phyloP scores from a whole-genome alignment of 2,113 vertebrate genomes.

The Labeo catla region DNA sequence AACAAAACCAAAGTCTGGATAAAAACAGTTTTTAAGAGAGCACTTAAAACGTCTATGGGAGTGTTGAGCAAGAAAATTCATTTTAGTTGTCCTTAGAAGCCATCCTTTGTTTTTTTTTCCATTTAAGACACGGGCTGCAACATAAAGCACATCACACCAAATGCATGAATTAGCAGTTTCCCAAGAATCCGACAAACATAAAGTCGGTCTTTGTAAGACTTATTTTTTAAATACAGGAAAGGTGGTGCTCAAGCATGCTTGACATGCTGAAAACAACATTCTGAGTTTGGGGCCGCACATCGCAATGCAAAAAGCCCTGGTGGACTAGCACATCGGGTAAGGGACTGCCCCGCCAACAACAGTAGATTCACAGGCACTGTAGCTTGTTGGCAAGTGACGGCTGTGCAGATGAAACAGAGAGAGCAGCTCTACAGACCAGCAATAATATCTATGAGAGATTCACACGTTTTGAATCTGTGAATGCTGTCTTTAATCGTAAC shows the following conservation, averaged over 20 bases:
- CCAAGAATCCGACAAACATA: background rate
- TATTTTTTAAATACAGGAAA: background rate
- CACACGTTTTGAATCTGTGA: conserved; percentile 1
- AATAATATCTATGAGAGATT: background rate
- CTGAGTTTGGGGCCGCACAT: background rate
- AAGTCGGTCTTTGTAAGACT: conserved; percentile 8
- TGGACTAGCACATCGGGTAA: background rate
- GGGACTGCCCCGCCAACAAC: background rate
- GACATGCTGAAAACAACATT: background rate
- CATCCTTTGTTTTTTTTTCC: background rate
- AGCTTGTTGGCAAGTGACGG: background rate
- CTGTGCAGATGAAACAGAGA: conserved; percentile 8
- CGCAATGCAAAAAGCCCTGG: background rate
- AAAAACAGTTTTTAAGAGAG: background rate
- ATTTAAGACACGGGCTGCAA: conserved; percentile 6
- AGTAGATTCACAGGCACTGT: conserved; percentile 1
- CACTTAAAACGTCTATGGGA: background rate
- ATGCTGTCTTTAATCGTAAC: conserved; percentile 8
- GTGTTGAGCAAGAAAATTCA: background rate
- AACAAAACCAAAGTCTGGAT: background rate
- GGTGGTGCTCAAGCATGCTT: conserved; percentile 5
- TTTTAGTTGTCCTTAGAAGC: background rate
- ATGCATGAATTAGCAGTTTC: background rate
- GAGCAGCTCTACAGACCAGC: conserved; percentile 12
- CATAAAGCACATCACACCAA: conserved; percentile 20